Evolutionary conservation across 2,797 vertebrate species (phyloP), one percentile per base, ranked within the genome.

Genomic region (Pseudochirops corinnae): DNA sequence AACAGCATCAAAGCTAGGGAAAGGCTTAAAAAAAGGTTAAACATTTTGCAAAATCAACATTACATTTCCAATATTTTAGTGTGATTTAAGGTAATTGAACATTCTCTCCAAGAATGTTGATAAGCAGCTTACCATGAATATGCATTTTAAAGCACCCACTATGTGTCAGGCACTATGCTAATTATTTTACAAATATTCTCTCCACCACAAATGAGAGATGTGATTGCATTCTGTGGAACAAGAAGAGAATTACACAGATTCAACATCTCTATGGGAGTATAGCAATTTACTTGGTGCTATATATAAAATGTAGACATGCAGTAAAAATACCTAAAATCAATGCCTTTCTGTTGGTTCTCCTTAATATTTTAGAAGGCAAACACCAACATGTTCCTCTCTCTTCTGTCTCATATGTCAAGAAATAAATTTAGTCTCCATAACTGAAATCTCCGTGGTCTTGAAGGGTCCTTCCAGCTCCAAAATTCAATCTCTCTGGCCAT

Each of bases 281-380:
- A 5, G 92, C 26, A 62, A 91, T 90, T 92, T 93, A 92, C 74
- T 74, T 60, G 57, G 33, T 95, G 39, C 26, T 53, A 60, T 33
- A 93, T 74, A 74, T n/a, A 93, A 92, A 56, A 90, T 55, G 93
- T 0, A 94, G 11, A 52, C 87, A 94, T 93, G 82, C 93, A 92
- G 90, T 94, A 96, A 58, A 53, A 92, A 21, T 60, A 92, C 13
- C 56, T 29, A 31, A 94, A 95, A 82, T 92, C 93, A 93, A 29
- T 1, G 1, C 24, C 82, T 90, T 92, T 92, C 91, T 46, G 21
- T 31, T 46, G 55, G 10, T 93, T 92, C 56, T 93, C 91, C 56
- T 94, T 50, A 90, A 62, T 62, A 93, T 46, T 93, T 94, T 46
- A 91, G 56, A 39, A 93, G 56, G 46, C 39, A 50, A 55, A 92